These are phyloP conservation scores for Lithophane socia DNA, from an alignment of 2,888 invertebrate genomes.

Conservation along the genomic window DNA sequence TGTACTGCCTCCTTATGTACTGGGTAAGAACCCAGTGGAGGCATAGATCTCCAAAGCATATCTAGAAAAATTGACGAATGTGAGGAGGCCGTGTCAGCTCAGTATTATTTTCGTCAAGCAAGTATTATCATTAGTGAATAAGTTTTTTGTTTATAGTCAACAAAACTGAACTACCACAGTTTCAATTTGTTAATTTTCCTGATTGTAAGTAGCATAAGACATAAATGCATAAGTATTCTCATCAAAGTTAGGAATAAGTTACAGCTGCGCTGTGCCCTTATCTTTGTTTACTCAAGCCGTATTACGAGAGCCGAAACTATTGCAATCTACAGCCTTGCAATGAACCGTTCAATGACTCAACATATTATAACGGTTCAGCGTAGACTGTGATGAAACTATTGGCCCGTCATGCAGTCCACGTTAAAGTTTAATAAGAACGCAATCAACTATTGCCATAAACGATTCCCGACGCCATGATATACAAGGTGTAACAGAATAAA, in stretches of 20 bases:
- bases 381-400: slow-evolving; percentile 35
- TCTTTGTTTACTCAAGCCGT: slow-evolving; percentile 25
- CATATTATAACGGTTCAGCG: slow-evolving; percentile 21
- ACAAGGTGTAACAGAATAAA: not conserved
- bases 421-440: not conserved
- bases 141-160: not conserved
- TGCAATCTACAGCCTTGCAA: slow-evolving; percentile 34
- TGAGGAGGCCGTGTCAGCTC: not conserved
- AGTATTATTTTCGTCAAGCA: not conserved
- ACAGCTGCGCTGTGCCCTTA: slow-evolving; percentile 18
- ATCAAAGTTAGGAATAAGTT: not conserved
- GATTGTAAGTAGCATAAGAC: not conserved
- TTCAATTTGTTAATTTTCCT: not conserved
- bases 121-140: not conserved
- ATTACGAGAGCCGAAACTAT: slow-evolving; percentile 17
- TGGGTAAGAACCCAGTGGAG: not conserved
- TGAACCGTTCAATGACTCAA: slow-evolving; percentile 38
- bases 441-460: slow-evolving; percentile 1
- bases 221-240: not conserved
- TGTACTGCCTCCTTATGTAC: too few relatives aligned
- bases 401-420: not conserved
- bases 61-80: too few relatives aligned
- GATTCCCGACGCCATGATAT: not conserved
- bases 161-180: not conserved
- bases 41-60: not conserved